Evolutionary conservation across 2,888 invertebrate genomes (phyloP).

Genomic region (Drosophila macrothrix): DNA sequence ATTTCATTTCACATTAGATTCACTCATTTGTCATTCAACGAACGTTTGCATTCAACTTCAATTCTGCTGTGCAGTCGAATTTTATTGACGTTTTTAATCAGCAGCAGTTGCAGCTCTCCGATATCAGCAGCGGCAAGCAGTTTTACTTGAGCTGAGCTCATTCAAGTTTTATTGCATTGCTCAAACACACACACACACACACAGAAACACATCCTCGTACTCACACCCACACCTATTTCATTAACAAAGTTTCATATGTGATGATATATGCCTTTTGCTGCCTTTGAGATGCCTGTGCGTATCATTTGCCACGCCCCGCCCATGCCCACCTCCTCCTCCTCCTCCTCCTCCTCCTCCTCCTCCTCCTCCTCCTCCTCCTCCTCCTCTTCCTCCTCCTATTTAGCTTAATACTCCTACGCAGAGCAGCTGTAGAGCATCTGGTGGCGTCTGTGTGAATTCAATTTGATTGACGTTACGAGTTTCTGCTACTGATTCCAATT

Average conservation of each 20-base stretch:
- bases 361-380: background rate
- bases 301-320: constrained; percentile 39
- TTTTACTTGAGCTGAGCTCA: constrained; percentile 61
- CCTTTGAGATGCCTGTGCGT: constrained; percentile 53
- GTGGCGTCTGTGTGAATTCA: constrained; percentile 70
- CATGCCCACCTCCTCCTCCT: constrained; percentile 16
- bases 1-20: constrained; percentile 65
- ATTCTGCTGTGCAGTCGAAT: constrained; percentile 72
- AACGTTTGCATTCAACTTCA: constrained; percentile 74
- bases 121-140: constrained; percentile 50
- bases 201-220: background rate
- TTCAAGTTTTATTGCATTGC: constrained; percentile 77
- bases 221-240: constrained; percentile 69
- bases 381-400: accelerated
- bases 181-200: background rate
- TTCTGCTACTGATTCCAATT: constrained; percentile 80
- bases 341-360: background rate
- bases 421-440: constrained; percentile 32
- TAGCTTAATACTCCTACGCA: background rate
- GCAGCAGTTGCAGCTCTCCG: constrained; percentile 47
- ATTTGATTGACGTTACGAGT: constrained; percentile 81
- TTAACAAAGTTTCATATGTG: constrained; percentile 79
- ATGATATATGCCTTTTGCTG: constrained; percentile 73
- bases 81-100: constrained; percentile 81
- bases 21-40: constrained; percentile 75